Base-by-base conservation (phyloP, 2,113 vertebrate species). In the Rhabdomys dilectus region DNA sequence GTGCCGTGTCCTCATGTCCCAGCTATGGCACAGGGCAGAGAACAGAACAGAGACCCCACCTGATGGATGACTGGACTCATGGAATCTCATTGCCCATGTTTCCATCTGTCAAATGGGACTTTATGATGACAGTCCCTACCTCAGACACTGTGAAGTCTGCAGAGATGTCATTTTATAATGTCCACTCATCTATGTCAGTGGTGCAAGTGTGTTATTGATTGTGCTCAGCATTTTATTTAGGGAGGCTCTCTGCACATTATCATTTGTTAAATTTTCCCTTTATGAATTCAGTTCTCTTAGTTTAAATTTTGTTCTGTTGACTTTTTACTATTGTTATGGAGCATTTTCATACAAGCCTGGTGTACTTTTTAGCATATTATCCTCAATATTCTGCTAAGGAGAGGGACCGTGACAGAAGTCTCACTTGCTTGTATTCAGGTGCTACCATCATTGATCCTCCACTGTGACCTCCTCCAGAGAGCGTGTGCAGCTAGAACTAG, bases 201-300 rank as follows among this genome's bases (percentile, higher is more conserved):
- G 24, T 66, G n/a, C 34, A 0, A 4, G 8, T 5, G 36, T 72
- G n/a, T 77, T 56, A 24, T 78, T 60, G 85, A 84, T 1, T 1
- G 11, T 24, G 58, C 29, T 7, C 17, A 0, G 51, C 89, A 19
- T 22, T 89, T 89, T 53, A 45, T 21, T 29, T 51, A 34, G 73
- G 51, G 53, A 70, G 77, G 64, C 64, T 21, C 77, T 21, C 31
- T 73, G 48, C 56, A 5, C 62, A 11, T 64, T 1, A 1, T n/a
- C 8, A 0, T 0, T 22, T 62, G 24, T 17, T 48, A 45, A 5
- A 22, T 51, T 29, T 9, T n/a, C 8, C 0, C 22, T 5, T 56
- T 91, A 45, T 51, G 45, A 31, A 51, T 51, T 77, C 76, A 34
- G 0, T 29, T 45, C 21, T 53, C 48, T 34, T 53, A 29, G 9